Evolutionary conservation across 2,888 invertebrate genomes (phyloP), one percentile per base, ranked within the genome.

Genomic region (Scotopteryx bipunctaria): DNA sequence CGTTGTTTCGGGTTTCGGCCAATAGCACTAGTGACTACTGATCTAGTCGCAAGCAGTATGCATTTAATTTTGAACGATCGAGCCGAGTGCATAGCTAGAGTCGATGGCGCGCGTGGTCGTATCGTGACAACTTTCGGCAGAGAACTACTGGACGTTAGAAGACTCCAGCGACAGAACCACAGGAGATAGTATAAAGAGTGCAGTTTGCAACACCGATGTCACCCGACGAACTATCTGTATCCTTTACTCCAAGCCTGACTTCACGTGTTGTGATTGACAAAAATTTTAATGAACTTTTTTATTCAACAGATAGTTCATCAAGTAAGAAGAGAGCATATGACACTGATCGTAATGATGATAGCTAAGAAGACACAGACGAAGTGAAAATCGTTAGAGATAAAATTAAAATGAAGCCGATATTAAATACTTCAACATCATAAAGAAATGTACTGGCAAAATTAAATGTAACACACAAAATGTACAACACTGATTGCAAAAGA

Each of bases 151-250:
- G 81, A 82, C 82, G 80, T 78, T 73, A 80, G 81, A 82, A 81
- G 84, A 84, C 80, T 82, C 86, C 88, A 85, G 87, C 86, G 84
- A 89, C 83, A 86, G 87, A 83, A 85, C 81, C 85, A 86, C 82
- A 90, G 82, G 81, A 88, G 78, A 86, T 76, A 88, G 86, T 84
- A 88, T 89, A 90, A 89, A 90, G 90, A 90, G 89, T 88, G 90
- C 90, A 90, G 83, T 90, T 90, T 90, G 90, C 90, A 90, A 90
- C 89, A 90, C 90, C 87, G 88, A 89, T 81, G 69, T 72, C 69
- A 79, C 80, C 71, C 54, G 71, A 81, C 74, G 71, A 83, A 78
- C 81, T 66, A 71, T 83, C 78, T 81, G 59, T 27, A 41, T 13
- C 13, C 3, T 23, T 25, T 5, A 25, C 21, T 11, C 3, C 0